Evolutionary conservation across 2,113 vertebrate genomes (phyloP).

Genomic region (Callocephalon fimbriatum): DNA sequence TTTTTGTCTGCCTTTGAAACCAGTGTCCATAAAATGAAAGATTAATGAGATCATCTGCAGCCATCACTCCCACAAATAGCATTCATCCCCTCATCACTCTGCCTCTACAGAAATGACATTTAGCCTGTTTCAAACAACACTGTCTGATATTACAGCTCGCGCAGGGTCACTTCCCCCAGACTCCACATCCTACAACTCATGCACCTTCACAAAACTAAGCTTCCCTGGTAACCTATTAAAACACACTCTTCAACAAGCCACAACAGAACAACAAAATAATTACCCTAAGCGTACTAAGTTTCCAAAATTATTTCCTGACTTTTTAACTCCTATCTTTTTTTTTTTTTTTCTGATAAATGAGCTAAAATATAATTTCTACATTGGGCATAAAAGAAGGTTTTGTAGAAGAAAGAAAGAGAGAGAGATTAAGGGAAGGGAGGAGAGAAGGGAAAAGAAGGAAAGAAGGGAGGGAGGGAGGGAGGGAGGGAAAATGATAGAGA

Average conservation of each 20-base stretch:
- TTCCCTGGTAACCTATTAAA: neutral
- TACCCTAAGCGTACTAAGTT: neutral
- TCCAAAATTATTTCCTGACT: constrained; percentile 34
- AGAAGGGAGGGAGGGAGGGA: no score
- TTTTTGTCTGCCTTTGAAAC: constrained; percentile 49
- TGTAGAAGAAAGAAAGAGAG: neutral
- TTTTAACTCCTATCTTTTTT: neutral
- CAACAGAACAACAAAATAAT: constrained; percentile 29
- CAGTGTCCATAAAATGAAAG: constrained; percentile 52
- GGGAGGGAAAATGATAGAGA: neutral
- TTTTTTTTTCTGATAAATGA: neutral
- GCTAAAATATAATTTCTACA: neutral
- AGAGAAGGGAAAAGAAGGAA: neutral
- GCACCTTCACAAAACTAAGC: neutral
- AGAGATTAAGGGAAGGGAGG: neutral
- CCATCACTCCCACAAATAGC: constrained; percentile 13
- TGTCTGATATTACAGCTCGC: constrained; percentile 35
- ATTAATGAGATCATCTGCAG: constrained; percentile 52
- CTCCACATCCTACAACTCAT: neutral
- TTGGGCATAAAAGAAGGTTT: neutral
- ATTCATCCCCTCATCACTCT: constrained; percentile 29
- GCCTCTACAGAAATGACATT: constrained; percentile 39
- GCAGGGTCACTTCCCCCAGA: constrained; percentile 31
- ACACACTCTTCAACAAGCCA: neutral
- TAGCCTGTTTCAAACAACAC: constrained; percentile 21